Evolutionary conservation across 2,797 vertebrate species (phyloP).

Genomic region (Myripristis murdjan): DNA sequence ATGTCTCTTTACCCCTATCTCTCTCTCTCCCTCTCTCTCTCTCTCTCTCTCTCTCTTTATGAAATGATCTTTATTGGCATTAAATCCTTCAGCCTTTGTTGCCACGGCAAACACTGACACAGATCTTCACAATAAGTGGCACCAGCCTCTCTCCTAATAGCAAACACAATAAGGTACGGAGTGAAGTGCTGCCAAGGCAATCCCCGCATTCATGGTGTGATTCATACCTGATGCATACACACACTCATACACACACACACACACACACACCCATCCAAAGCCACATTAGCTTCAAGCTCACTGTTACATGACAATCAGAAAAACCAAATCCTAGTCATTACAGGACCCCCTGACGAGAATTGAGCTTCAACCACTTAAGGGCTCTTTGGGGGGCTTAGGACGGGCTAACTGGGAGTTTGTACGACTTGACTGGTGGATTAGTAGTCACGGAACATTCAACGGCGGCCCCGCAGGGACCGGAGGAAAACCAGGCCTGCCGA

Average conservation of each 20-base stretch:
- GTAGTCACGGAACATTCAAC: conserved; percentile 74
- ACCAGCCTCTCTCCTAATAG: conserved; percentile 1
- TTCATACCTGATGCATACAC: conserved; percentile 48
- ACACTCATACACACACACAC: conserved; percentile 5
- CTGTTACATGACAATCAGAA: conserved; percentile 87
- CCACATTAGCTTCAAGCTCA: conserved; percentile 56
- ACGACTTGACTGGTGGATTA: conserved; percentile 72
- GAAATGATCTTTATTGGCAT: conserved; percentile 40
- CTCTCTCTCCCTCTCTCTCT: not conserved
- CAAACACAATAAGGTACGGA: conserved; percentile 14
- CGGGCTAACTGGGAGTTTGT: conserved; percentile 66
- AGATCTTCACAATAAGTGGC: conserved; percentile 32
- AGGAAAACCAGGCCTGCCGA: conserved; percentile 30
- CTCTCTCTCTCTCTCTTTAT: conserved; percentile 10
- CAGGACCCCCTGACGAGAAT: conserved; percentile 67
- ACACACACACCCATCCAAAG: conserved; percentile 16
- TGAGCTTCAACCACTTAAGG: conserved; percentile 75
- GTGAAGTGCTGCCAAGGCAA: conserved; percentile 2
- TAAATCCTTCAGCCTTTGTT: conserved; percentile 28
- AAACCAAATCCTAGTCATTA: conserved; percentile 86
- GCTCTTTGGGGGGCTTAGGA: conserved; percentile 71
- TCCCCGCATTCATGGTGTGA: conserved; percentile 40
- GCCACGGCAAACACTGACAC: conserved; percentile 34
- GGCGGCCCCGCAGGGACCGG: conserved; percentile 28
- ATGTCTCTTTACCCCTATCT: too few species aligned